Base-by-base conservation (phyloP, 2,888 invertebrate species). In the Lepidochrysops patricia region DNA sequence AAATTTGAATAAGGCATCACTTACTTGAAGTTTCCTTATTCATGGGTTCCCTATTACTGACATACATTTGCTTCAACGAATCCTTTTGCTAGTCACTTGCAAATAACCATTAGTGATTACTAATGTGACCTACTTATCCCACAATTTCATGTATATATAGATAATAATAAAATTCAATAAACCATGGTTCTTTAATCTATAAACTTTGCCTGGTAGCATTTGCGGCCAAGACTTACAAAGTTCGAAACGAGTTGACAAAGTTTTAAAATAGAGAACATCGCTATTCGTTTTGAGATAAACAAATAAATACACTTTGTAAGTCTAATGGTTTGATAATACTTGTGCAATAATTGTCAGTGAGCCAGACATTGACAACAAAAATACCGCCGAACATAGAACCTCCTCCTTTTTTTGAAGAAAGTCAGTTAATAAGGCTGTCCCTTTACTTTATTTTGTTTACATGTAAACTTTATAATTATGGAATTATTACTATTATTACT, bases 21-120 rank as follows among this genome's bases (percentile, higher is more conserved):
- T 43, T 19, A 13, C 19, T 9, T 13, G 15, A 43, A 52, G 52
- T 52, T 54, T 54, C 54, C 54, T 54, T 54, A 54, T 54, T 54
- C 19, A 15, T 29, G 32, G 12, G 29, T 26, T 50, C n/a, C 13
- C 50, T 32, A 43, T 54, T 32, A 54, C 54, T 54, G 54, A 54
- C 54, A 54, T 19, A 54, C 29, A 29, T 54, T 9, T 19, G 32
- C 32, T 54, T 32, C 54, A 9, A 9, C 1, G 52, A 52, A 52
- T 52, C 27, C 27, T 29, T 26, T 32, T 12, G 29, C 43, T 19
- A 43, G 43, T 43, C 43, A 43, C 43, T 19, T 43, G 19, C 43
- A 43, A 43, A 43, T 54, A 27, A 12, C 12, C 12, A 15, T 15
- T 32, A 15, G 19, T 12, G 15, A 32, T 54, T 54, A 32, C 54